Percentiles rank a stretch among this genome's conserved stretches.
Conservation (phyloP, 2,888 invertebrate species). For the Agriopis marginaria region DNA sequence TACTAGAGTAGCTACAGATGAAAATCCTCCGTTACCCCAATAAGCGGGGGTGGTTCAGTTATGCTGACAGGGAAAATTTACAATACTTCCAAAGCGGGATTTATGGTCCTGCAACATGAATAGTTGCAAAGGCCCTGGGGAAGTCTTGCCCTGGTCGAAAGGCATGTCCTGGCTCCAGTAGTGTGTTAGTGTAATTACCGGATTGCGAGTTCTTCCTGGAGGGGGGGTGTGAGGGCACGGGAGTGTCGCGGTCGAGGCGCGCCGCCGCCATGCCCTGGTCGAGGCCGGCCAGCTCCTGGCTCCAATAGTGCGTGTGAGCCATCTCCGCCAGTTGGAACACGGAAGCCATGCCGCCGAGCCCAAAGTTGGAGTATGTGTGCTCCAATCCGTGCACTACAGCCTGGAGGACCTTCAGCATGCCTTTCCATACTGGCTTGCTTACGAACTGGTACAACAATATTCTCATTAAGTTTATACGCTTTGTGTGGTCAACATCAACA, state of each 20-base stretch:
- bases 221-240: constrained; percentile 80
- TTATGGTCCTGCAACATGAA: neutral
- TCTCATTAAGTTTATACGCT: neutral
- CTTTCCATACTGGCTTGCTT: constrained; percentile 97
- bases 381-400: constrained; percentile 96
- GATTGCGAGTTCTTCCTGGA: constrained; percentile 90
- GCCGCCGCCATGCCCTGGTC: constrained; percentile 81
- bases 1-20: neutral
- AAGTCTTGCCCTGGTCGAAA: neutral
- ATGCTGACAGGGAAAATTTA: neutral
- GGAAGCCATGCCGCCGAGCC: constrained; percentile 98
- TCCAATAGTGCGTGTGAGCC: constrained; percentile 99
- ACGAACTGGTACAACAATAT: constrained; percentile 88
- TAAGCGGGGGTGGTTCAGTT: neutral
- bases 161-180: neutral
- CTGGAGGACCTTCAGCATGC: constrained; percentile 96
- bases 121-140: neutral
- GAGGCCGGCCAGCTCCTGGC: constrained; percentile 90
- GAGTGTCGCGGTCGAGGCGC: constrained; percentile 69
- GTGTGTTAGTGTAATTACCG: constrained; percentile 64
- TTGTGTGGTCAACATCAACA: neutral
- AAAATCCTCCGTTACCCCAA: neutral
- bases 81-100: no score
- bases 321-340: constrained; percentile 99
- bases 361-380: constrained; percentile 96